Conservation (phyloP, 2,797 vertebrate species). For the Smutsia temminckii region DNA sequence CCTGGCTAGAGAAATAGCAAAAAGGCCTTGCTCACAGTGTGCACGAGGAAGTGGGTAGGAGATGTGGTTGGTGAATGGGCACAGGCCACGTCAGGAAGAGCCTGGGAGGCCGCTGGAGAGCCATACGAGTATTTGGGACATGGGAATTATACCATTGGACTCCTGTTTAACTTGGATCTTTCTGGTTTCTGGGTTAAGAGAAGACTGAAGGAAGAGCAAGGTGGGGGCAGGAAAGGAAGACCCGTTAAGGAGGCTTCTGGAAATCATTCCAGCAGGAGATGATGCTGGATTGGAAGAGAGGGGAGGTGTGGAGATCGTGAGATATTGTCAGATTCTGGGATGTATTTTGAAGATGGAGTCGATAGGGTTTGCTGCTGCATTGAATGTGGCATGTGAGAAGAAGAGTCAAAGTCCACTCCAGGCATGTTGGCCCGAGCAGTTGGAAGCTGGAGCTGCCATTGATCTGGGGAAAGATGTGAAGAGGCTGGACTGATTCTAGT, state of each 20-base stretch:
- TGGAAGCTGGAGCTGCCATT: conserved; percentile 35
- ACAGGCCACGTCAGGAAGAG: background rate
- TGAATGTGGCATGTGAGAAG: background rate
- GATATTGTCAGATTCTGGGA: background rate
- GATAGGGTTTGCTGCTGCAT: background rate
- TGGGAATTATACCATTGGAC: background rate
- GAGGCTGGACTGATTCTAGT: background rate
- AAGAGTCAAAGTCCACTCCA: conserved; percentile 15
- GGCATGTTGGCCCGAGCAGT: background rate
- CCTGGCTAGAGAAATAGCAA: background rate
- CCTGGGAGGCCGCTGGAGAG: background rate
- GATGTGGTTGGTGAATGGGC: background rate
- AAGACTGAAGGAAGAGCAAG: background rate
- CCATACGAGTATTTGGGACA: background rate
- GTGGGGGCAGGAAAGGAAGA: background rate
- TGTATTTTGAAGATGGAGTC: background rate
- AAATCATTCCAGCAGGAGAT: background rate
- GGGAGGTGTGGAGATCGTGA: background rate
- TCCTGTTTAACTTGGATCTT: background rate
- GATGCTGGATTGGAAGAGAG: background rate
- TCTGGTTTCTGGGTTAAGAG: background rate
- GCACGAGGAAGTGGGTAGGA: background rate
- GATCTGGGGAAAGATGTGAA: background rate
- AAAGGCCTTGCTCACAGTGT: too few species aligned
- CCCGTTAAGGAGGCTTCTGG: background rate